Base-by-base conservation (phyloP, 2,113 vertebrate species). In the Forbesichthys agassizii region DNA sequence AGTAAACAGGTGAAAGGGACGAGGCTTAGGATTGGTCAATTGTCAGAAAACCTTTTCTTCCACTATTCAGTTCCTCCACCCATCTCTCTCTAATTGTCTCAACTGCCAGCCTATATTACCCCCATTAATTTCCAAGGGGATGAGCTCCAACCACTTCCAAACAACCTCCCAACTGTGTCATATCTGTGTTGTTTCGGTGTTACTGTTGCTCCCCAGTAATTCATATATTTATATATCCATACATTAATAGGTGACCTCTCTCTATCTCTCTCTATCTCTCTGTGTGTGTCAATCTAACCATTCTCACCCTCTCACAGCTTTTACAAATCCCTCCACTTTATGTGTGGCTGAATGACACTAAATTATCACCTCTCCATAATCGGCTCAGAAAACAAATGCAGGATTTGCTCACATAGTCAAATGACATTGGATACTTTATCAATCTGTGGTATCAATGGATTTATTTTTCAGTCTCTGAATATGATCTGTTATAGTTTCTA, bases 291-390 rank as follows among this genome's bases (percentile, higher is more conserved):
- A 52, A 72, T 67, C 68, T 59, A 71, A 62, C 68, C 68, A 64
- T 71, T 77, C 82, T 82, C 66, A 70, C 60, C 52, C 63, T 78
- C 78, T 84, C 71, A 71, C 18, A 59, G 79, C 78, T 81, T 68
- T 77, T 82, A 81, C 69, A 87, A 82, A 69, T 9, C 75, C 52
- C 65, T 66, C 68, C 56, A 78, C 70, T 75, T 78, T 69, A 82
- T 73, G 82, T 78, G 67, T 67, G 59, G 69, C 71, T 78, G 71
- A 79, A 84, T 83, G 84, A 75, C 69, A 86, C 83, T 79, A 81
- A 87, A 81, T 64, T 8, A 42, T 2, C 52, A 53, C 6, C 52
- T 53, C 12, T 13, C 52, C 52, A 13, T 3, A 53, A 53, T 42
- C 36, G 4, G 36, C 36, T 6, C 36, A 60, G 46, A 77, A 77